phyloP scores from a whole-genome alignment of 2,888 invertebrate species.

The Drosophila algonquin region DNA sequence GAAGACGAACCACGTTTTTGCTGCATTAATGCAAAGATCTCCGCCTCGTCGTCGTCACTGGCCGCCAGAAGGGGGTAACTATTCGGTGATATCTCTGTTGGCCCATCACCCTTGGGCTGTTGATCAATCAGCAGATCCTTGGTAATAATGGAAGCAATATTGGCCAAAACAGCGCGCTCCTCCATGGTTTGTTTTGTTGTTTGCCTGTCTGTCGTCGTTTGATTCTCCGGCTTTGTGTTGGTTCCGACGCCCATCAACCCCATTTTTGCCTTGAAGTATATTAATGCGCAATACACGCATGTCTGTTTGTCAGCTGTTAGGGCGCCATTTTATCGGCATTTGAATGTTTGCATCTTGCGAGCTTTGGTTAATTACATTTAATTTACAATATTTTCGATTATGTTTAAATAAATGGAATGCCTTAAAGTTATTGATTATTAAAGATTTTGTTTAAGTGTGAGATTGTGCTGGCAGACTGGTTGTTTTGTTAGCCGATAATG shows the following conservation, averaged over 20 bases:
- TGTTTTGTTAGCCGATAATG: not conserved
- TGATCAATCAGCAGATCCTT: conserved; percentile 81
- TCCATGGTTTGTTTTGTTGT: conserved; percentile 65
- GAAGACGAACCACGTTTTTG: conserved; percentile 34
- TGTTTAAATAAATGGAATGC: not conserved
- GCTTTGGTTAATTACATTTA: not conserved
- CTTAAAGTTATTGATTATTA: not conserved
- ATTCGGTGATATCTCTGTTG: conserved; percentile 4
- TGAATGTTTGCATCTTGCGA: not conserved
- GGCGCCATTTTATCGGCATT: not conserved
- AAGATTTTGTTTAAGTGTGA: not conserved
- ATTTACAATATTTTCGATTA: not conserved
- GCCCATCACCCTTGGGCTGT: conserved; percentile 28
- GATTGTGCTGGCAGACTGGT: not conserved
- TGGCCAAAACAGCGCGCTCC: conserved; percentile 80
- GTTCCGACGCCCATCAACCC: conserved; percentile 14
- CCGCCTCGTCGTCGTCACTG: conserved; percentile 74
- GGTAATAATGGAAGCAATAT: conserved; percentile 81
- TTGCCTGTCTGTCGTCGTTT: conserved; percentile 12
- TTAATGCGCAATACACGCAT: not conserved
- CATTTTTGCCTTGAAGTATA: not conserved
- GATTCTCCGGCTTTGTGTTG: not conserved
- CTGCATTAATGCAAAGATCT: conserved; percentile 64
- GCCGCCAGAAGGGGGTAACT: conserved; percentile 61
- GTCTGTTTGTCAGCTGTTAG: conserved; percentile 17